phyloP scores from a whole-genome alignment of 2,888 invertebrate genomes.

The Dynastes grantii region DNA sequence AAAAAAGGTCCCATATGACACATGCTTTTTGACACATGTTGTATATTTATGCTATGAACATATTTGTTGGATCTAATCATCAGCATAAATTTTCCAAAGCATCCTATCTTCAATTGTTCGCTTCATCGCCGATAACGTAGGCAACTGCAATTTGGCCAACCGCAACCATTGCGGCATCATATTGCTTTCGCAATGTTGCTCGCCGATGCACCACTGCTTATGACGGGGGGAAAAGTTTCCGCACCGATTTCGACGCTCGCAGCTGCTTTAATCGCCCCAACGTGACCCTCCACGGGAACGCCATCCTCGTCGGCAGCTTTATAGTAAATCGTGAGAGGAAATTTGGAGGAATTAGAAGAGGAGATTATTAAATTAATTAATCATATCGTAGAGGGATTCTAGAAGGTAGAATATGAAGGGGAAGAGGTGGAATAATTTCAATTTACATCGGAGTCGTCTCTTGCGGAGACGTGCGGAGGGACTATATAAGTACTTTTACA shows the following conservation, averaged over 20 bases:
- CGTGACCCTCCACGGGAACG: neutral
- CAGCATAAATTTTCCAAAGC: no score
- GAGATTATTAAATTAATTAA: conserved; percentile 39
- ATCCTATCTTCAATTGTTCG: no score
- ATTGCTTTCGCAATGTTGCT: neutral
- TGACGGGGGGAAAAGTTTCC: neutral
- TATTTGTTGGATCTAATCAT: no score
- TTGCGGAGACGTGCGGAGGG: neutral
- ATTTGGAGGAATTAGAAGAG: conserved; percentile 30
- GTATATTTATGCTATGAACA: no score
- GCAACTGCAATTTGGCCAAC: neutral
- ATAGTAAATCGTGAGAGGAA: conserved; percentile 23
- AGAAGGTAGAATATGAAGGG: neutral
- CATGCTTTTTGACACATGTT: no score
- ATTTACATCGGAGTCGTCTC: conserved; percentile 20
- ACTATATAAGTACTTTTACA: no score
- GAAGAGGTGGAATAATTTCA: conserved; percentile 14
- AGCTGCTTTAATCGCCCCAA: conserved; percentile 15
- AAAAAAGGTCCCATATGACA: no score
- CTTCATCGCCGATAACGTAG: neutral
- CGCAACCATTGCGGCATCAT: neutral
- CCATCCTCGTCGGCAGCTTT: neutral
- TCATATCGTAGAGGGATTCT: conserved; percentile 18
- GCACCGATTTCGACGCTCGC: neutral
- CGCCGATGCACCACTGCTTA: neutral